phyloP scores from a whole-genome alignment of 1,140 invertebrate genomes.

The Drosophila oshimai region DNA sequence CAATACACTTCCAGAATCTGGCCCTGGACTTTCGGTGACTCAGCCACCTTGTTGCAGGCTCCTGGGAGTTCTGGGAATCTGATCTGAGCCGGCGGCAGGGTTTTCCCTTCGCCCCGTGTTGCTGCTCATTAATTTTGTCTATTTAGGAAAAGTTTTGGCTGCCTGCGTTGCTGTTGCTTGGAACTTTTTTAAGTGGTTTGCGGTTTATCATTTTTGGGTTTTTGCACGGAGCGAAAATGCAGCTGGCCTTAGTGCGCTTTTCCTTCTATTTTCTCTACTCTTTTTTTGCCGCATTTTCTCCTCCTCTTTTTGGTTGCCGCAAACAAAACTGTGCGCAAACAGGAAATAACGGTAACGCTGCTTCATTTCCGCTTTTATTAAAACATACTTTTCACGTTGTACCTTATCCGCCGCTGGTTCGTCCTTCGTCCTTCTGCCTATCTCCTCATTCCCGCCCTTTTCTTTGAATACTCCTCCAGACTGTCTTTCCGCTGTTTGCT shows the following conservation, averaged over 20 bases:
- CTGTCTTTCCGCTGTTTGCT: slow-evolving; percentile 33
- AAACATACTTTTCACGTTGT: slow-evolving; percentile 79
- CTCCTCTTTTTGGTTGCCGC: slow-evolving; percentile 12
- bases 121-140: slow-evolving; percentile 74
- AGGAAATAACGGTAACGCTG: slow-evolving; percentile 80
- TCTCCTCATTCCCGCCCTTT: neutral
- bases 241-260: slow-evolving; percentile 34
- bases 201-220: slow-evolving; percentile 64
- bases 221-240: slow-evolving; percentile 54
- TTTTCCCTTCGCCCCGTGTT: slow-evolving; percentile 3
- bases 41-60: neutral
- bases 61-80: neutral
- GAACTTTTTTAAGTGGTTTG: slow-evolving; percentile 76
- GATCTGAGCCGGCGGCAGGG: slow-evolving; percentile 5
- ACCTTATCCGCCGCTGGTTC: slow-evolving; percentile 61
- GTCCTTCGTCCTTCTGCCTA: neutral
- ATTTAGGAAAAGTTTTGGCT: slow-evolving; percentile 61
- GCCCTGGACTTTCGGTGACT: neutral
- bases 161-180: slow-evolving; percentile 27
- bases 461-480: slow-evolving; percentile 4
- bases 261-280: neutral
- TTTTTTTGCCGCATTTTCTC: neutral
- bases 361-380: slow-evolving; percentile 81
- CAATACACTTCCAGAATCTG: slow-evolving; percentile 9
- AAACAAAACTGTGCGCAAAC: slow-evolving; percentile 75